A percentile compares a stretch with the other conserved stretches of the same genome.
Evolutionary conservation across 2,797 vertebrate species (phyloP).

Genomic region (Taenioides sp.): DNA sequence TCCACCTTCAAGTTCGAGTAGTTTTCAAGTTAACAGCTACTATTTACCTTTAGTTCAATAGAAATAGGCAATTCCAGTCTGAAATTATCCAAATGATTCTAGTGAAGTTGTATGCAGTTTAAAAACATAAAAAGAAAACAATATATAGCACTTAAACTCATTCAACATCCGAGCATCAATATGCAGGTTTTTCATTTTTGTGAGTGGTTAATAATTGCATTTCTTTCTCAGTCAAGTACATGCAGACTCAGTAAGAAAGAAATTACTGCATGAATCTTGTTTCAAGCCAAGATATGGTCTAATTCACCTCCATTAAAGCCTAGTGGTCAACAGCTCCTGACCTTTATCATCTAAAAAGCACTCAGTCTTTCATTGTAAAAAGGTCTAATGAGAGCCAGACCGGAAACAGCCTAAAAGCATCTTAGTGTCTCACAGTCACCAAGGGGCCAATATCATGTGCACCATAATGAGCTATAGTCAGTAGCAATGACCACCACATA

Average conservation of each 20-base stretch:
- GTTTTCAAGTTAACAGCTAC: too few relatives aligned
- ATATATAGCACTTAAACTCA: background rate
- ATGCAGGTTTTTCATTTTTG: background rate
- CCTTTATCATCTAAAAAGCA: conserved; percentile 22
- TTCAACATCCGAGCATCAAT: background rate
- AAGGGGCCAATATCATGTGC: conserved; percentile 5
- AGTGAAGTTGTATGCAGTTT: too few relatives aligned
- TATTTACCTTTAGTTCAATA: too few relatives aligned
- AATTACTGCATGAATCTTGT: background rate
- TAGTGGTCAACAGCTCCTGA: conserved; percentile 16
- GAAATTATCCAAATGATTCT: too few relatives aligned
- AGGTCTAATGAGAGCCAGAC: conserved; percentile 23
- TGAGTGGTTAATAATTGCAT: background rate
- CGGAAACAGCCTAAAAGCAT: conserved; percentile 40
- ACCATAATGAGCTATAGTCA: background rate
- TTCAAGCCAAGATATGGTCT: conserved; percentile 10
- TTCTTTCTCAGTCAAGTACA: background rate
- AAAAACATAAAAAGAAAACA: too few relatives aligned
- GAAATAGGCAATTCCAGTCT: too few relatives aligned
- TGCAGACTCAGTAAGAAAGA: background rate
- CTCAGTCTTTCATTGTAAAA: conserved; percentile 31
- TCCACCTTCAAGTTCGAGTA: too few relatives aligned
- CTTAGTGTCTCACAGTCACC: conserved; percentile 6
- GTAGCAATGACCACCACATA: background rate
- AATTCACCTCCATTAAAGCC: conserved; percentile 4